Evolutionary conservation across 2,888 invertebrate genomes (phyloP).

Genomic region (Terebella lapidaria): DNA sequence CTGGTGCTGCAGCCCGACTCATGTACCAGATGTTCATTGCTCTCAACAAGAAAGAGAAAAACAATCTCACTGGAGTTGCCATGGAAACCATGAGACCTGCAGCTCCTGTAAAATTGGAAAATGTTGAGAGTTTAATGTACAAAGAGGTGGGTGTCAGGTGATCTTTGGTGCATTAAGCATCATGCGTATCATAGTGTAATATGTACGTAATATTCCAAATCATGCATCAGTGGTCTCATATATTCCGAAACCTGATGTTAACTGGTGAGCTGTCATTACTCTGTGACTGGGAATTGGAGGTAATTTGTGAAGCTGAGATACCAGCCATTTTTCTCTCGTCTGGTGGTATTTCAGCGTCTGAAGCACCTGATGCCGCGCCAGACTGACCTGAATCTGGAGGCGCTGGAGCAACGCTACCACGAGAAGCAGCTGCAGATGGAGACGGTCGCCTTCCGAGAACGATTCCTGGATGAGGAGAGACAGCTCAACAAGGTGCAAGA

Average conservation of each 20-base stretch:
- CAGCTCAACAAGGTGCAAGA: conserved; percentile 36
- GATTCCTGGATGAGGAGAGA: conserved; percentile 44
- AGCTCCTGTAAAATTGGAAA: conserved; percentile 49
- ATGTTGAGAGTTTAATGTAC: conserved; percentile 46
- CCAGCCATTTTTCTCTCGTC: too few relatives aligned
- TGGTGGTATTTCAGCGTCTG: conserved; percentile 38
- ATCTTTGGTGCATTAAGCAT: too few relatives aligned
- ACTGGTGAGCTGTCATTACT: too few relatives aligned
- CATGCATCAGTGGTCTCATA: too few relatives aligned
- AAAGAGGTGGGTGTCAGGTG: conserved; percentile 46
- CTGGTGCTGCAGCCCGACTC: conserved; percentile 48
- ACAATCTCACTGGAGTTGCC: conserved; percentile 49
- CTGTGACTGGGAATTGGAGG: too few relatives aligned
- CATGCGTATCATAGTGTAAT: too few relatives aligned
- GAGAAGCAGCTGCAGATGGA: conserved; percentile 49
- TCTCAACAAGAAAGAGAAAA: conserved; percentile 49
- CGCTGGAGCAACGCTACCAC: conserved; percentile 42
- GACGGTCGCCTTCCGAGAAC: conserved; percentile 42
- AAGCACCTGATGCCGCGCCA: conserved; percentile 52
- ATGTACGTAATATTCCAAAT: too few relatives aligned
- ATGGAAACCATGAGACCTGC: conserved; percentile 53
- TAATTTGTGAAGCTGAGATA: too few relatives aligned
- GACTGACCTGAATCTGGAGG: conserved; percentile 47
- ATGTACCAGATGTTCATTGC: conserved; percentile 52
- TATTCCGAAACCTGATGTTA: too few relatives aligned